Base-by-base conservation (phyloP, 2,113 vertebrate genomes). In the Nycticorax nycticorax region DNA sequence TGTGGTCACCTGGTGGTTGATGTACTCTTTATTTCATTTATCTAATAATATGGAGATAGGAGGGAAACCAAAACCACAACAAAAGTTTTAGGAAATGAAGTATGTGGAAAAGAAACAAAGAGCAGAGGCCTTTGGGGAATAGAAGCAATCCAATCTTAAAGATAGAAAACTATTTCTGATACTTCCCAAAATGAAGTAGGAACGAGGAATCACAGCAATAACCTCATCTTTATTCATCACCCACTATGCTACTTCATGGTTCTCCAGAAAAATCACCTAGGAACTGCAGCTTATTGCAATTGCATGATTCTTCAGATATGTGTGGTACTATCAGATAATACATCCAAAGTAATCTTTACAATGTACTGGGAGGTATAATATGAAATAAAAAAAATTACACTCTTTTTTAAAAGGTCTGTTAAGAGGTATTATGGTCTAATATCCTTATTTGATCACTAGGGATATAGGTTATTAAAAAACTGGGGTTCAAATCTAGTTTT, bases 161-260 rank as follows among this genome's bases (percentile, higher is more conserved):
- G 76, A 86, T 3, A 88, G 64, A 77, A 81, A 90, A 93, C 39
- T 62, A 84, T 83, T 83, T 89, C n/a, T 17, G 71, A 5, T 89
- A 64, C 57, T 91, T 87, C 32, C 39, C 43, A 89, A 87, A 92
- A 89, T 60, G 52, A 95, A 64, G 56, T 26, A 85, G 35, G 59
- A 94, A 53, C 12, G 85, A 92, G 57, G 80, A 89, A 87, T 72
- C 89, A 87, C 48, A 87, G 39, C 73, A 18, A 52, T 75, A 90
- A 39, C 37, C 39, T 88, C 50, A 90, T 73, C 23, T 89, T 89
- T 85, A 96, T 90, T 95, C 56, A 93, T 80, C 33, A 92, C 30
- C 74, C 67, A 68, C 52, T 63, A 68, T 26, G 22, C 32, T 75
- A 89, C 47, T 87, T 84, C 66, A 90, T 48, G 64, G 18, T 86